These are phyloP conservation scores for Sphaerophoria rueppellii DNA, from an alignment of 2,888 invertebrate genomes.

Conservation along the genomic window DNA sequence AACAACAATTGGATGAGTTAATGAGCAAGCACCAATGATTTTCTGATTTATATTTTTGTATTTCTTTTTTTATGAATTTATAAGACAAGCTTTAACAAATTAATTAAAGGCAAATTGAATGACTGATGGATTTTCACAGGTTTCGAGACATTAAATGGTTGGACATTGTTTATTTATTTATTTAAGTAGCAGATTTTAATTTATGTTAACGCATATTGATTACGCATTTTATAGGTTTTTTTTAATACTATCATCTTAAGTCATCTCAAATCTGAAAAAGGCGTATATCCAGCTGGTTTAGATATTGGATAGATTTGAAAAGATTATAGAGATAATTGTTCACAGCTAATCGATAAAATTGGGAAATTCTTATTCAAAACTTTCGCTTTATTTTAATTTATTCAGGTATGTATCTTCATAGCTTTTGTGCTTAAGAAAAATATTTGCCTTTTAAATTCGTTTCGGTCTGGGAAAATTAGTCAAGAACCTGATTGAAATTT, in stretches of 20 bases:
- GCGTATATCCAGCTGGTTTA: neutral
- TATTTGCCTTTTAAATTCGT: constrained; percentile 30
- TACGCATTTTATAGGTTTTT: constrained; percentile 1
- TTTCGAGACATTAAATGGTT: constrained; percentile 50
- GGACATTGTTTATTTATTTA: constrained; percentile 38
- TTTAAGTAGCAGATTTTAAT: constrained; percentile 54
- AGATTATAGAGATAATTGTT: constrained; percentile 29
- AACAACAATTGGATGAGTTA: constrained; percentile 14
- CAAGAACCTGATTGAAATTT: neutral
- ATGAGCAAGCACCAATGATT: constrained; percentile 43
- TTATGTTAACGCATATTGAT: constrained; percentile 43
- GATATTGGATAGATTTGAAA: constrained; percentile 27
- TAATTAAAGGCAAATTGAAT: constrained; percentile 49
- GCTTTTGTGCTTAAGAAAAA: constrained; percentile 1
- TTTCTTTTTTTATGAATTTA: constrained; percentile 11
- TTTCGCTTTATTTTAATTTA: constrained; percentile 22
- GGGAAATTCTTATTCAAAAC: constrained; percentile 42
- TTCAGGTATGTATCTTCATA: constrained; percentile 4
- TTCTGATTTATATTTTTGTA: constrained; percentile 36
- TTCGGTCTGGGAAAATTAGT: constrained; percentile 21
- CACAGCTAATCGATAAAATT: constrained; percentile 32
- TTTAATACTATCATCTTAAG: neutral
- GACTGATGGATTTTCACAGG: constrained; percentile 58
- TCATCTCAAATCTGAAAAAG: neutral
- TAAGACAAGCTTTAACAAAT: constrained; percentile 42